phyloP scores from a whole-genome alignment of 1,140 invertebrate species.

The Choristoneura fumiferana region DNA sequence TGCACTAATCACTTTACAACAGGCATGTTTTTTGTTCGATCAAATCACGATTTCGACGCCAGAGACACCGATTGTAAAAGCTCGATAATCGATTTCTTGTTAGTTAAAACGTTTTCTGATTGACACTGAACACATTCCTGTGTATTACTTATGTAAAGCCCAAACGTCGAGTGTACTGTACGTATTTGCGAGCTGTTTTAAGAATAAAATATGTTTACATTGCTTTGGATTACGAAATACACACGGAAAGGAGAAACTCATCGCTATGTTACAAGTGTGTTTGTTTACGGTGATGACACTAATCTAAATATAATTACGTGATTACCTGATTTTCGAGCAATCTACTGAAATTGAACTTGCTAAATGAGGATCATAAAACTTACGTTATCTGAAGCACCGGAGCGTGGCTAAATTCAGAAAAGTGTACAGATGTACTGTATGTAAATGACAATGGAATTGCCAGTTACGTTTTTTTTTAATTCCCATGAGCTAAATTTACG shows the following conservation, averaged over 20 bases:
- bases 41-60: constrained; percentile 37
- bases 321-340: constrained; percentile 18
- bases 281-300: constrained; percentile 2
- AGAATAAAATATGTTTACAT: too few relatives aligned
- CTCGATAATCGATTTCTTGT: constrained; percentile 50
- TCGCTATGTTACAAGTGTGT: neutral
- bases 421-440: constrained; percentile 28
- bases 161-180: too few relatives aligned
- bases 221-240: too few relatives aligned
- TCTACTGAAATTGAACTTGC: constrained; percentile 18
- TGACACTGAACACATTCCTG: constrained; percentile 18
- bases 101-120: constrained; percentile 26
- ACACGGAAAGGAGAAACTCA: too few relatives aligned
- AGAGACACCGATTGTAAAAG: constrained; percentile 34
- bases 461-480: neutral
- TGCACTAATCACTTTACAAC: constrained; percentile 51
- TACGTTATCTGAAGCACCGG: constrained; percentile 25
- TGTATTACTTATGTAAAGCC: neutral
- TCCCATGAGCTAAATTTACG: constrained; percentile 11
- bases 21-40: constrained; percentile 49
- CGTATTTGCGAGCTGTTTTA: too few relatives aligned
- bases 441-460: constrained; percentile 36
- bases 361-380: constrained; percentile 30
- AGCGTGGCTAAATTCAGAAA: constrained; percentile 28
- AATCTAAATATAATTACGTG: constrained; percentile 34